A percentile compares a stretch with the other conserved stretches of the same genome.
These are phyloP conservation scores for Rhea pennata DNA, from an alignment of 2,113 vertebrate genomes.

Conservation along the genomic window DNA sequence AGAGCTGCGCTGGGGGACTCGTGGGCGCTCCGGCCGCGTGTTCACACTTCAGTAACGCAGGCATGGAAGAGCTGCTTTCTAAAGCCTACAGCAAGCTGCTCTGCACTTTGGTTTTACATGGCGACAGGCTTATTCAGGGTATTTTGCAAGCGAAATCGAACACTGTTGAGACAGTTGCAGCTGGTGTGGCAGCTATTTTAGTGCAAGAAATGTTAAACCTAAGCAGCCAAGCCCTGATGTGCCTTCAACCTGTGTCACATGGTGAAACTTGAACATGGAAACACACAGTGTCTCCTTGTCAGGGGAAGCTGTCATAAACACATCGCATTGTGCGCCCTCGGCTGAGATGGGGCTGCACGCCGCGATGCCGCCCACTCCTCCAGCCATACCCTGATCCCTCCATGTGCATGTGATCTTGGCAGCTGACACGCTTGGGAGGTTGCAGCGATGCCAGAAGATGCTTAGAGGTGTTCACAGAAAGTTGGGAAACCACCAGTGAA, in stretches of 20 bases:
- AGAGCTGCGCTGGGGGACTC: conserved; percentile 4
- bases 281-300: conserved; percentile 53
- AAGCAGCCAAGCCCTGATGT: conserved; percentile 45
- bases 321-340: conserved; percentile 56
- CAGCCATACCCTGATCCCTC: not conserved
- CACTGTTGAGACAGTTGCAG: conserved; percentile 75
- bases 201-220: conserved; percentile 75
- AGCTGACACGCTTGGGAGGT: not conserved
- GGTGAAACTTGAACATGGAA: conserved; percentile 76
- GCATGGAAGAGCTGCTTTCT: not conserved
- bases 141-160: conserved; percentile 78
- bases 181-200: conserved; percentile 81
- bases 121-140: conserved; percentile 49
- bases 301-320: conserved; percentile 44
- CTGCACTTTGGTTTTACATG: conserved; percentile 71
- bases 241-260: conserved; percentile 72
- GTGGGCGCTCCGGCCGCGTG: not conserved
- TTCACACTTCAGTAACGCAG: conserved; percentile 72
- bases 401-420: not conserved
- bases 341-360: not conserved
- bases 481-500: not conserved
- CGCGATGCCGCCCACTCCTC: not conserved
- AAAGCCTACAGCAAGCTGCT: conserved; percentile 10
- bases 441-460: not conserved
- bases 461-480: conserved; percentile 3